A percentile compares a stretch with the other conserved stretches of the same genome.
phyloP scores from a whole-genome alignment of 2,888 invertebrate species.

The Tetramorium bicarinatum region DNA sequence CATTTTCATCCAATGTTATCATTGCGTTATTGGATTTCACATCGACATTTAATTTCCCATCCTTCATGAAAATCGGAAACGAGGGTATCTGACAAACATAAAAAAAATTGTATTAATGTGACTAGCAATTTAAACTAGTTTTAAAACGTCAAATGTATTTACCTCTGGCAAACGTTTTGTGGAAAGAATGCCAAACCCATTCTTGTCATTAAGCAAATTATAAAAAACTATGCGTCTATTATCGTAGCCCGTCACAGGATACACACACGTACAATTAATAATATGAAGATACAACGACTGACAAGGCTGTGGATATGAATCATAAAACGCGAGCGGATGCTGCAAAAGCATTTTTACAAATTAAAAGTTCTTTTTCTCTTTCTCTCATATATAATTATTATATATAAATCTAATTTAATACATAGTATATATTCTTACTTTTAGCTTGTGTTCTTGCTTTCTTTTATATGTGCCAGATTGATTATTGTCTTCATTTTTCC shows the following conservation, averaged over 20 bases:
- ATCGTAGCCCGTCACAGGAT: conserved; percentile 85
- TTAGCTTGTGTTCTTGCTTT: conserved; percentile 77
- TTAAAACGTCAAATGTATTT: conserved; percentile 38
- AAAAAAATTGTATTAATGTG: conserved; percentile 54
- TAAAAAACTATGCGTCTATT: conserved; percentile 87
- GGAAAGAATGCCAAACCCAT: conserved; percentile 90
- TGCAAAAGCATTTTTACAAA: conserved; percentile 79
- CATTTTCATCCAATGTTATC: conserved; percentile 85
- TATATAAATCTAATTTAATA: neutral
- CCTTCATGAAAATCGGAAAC: conserved; percentile 92
- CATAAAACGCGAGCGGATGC: conserved; percentile 87
- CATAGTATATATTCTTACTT: conserved; percentile 64
- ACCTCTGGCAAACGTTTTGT: conserved; percentile 88
- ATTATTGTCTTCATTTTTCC: conserved; percentile 85
- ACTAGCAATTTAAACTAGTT: conserved; percentile 14
- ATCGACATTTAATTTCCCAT: conserved; percentile 88
- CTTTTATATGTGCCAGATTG: conserved; percentile 75
- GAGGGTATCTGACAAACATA: conserved; percentile 82
- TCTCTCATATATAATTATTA: neutral
- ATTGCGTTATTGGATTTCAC: conserved; percentile 87
- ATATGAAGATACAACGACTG: conserved; percentile 88
- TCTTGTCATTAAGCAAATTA: conserved; percentile 86
- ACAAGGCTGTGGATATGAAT: conserved; percentile 77
- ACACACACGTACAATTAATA: conserved; percentile 88
- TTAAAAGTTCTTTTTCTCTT: neutral